phyloP scores from a whole-genome alignment of 2,888 invertebrate genomes.

The Galerucella calmariensis region DNA sequence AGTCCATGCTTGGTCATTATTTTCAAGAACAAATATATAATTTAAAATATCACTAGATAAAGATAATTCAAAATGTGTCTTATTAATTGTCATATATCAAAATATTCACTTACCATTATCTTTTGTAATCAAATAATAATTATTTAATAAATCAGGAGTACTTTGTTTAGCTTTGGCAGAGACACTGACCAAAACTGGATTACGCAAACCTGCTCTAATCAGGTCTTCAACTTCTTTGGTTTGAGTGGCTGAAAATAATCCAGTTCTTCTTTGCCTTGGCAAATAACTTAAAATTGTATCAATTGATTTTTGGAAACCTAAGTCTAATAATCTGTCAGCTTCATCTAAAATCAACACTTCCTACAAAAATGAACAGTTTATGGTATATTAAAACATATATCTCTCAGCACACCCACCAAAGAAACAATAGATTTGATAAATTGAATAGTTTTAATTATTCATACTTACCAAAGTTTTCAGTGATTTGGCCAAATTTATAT shows the following conservation, averaged over 20 bases:
- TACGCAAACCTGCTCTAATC: conserved; percentile 91
- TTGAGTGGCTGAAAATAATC: conserved; percentile 99
- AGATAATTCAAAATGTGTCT: too few species aligned
- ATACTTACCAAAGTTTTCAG: conserved; percentile 80
- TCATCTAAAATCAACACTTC: conserved; percentile 96
- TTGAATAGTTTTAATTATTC: not conserved
- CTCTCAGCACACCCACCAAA: too few species aligned
- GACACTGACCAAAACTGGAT: conserved; percentile 90
- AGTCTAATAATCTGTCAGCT: conserved; percentile 92
- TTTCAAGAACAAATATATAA: too few species aligned
- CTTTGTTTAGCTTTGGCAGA: conserved; percentile 85
- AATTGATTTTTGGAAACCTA: conserved; percentile 88
- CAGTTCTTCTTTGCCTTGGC: conserved; percentile 93
- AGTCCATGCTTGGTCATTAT: too few species aligned
- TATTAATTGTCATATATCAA: not conserved
- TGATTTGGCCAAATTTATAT: conserved; percentile 75
- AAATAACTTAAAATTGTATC: conserved; percentile 90
- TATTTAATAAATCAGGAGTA: conserved; percentile 77
- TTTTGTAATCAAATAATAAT: conserved; percentile 83
- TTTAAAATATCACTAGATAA: too few species aligned
- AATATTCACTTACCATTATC: conserved; percentile 68
- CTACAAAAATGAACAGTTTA: conserved; percentile 61
- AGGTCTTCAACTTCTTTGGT: conserved; percentile 92
- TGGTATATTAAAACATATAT: not conserved
- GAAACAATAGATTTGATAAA: too few species aligned